Percentiles rank a stretch among this genome's conserved stretches.
Evolutionary conservation across 2,113 vertebrate genomes (phyloP).

Genomic region (Megaptera novaeangliae): DNA sequence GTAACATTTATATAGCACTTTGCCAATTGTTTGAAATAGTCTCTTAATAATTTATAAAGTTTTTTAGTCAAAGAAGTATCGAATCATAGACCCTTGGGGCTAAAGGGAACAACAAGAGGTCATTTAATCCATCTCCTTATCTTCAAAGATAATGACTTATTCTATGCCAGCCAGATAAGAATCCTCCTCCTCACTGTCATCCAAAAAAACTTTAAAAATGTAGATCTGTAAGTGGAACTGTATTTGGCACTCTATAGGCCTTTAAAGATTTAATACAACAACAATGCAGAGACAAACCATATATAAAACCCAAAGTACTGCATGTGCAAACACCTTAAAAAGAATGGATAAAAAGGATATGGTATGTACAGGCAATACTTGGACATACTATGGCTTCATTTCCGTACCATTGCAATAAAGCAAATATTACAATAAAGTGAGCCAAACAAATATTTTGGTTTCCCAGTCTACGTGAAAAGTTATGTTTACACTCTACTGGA

Average conservation of each 20-base stretch:
- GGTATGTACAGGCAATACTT: background rate
- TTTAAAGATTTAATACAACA: constrained; percentile 55
- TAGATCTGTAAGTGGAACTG: background rate
- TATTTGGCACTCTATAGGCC: constrained; percentile 24
- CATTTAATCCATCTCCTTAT: constrained; percentile 41
- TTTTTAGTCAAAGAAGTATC: constrained; percentile 64
- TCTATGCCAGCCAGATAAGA: background rate
- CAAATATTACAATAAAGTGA: background rate
- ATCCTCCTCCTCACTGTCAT: background rate
- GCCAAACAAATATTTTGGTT: background rate
- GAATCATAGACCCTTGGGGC: constrained; percentile 49
- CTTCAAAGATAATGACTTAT: constrained; percentile 44
- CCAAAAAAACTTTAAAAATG: constrained; percentile 40
- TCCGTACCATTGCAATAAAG: background rate
- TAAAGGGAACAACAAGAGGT: constrained; percentile 24
- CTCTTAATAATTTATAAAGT: constrained; percentile 68
- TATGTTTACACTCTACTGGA: background rate
- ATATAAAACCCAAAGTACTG: constrained; percentile 14
- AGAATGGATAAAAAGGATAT: background rate
- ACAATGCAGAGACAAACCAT: constrained; percentile 2
- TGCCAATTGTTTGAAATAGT: constrained; percentile 57
- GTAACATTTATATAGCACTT: constrained; percentile 49
- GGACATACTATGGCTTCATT: background rate
- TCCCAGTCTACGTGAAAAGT: background rate
- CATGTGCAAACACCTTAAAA: background rate